Evolutionary conservation across 2,797 vertebrate species (phyloP), one percentile per base, ranked within the genome.

Genomic region (Nasua narica): DNA sequence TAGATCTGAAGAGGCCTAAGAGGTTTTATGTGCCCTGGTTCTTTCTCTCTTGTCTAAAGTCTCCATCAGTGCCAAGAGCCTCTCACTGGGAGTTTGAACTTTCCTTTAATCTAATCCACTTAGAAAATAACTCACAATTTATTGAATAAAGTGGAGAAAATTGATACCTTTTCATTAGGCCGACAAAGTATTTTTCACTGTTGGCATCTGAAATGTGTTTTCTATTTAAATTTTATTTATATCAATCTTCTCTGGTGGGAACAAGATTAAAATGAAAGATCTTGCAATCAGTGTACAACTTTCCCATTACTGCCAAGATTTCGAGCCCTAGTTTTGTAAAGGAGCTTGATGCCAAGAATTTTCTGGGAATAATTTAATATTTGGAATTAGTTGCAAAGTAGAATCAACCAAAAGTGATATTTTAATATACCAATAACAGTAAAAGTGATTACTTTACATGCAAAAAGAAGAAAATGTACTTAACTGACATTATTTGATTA

Each of bases 151-250:
- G 93, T 98, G 77, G 95, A 98, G 98, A 98, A 98, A 99, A 99
- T 98, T 98, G 98, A 98, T 98, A 98, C 97, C 97, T 98, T 99
- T 99, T 98, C 98, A 99, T 99, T 99, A 99, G 97, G 95, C 98
- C 98, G 98, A 99, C 98, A 98, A 98, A 98, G 97, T 98, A 97
- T 98, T 99, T 98, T 98, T 98, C 98, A 98, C 96, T 97, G 97
- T 97, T 98, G 98, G 98, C 97, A 98, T 98, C 97, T 98, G 97
- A 98, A 98, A 98, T 98, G 98, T 98, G 98, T 98, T 98, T 98
- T 98, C 98, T 98, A 98, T 98, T 99, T 98, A 98, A 98, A 98
- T 98, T 98, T 98, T 98, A 99, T 99, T 99, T 99, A 98, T 99
- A 98, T 98, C 98, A 98, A 96, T 98, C 98, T 98, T 98, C 52